A percentile compares a stretch with the other conserved stretches of the same genome.
Conservation (phyloP, 2,113 vertebrate species). For the Grammomys surdaster region DNA sequence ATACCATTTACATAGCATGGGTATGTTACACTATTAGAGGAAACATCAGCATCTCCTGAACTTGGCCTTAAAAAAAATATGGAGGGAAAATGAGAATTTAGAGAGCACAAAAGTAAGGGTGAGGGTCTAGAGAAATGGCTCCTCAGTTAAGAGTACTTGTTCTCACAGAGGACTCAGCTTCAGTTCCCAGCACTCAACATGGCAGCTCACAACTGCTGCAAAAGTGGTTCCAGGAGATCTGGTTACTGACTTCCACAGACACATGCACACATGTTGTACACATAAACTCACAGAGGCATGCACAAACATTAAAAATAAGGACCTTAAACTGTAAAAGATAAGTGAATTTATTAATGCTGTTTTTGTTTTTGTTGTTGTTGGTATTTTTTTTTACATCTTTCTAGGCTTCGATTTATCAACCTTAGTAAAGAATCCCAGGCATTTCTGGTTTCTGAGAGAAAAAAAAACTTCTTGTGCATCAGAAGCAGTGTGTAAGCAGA, state of each 20-base stretch:
- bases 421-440: conserved; percentile 8
- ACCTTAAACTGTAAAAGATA: background rate
- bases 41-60: no score
- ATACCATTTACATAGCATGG: accelerated
- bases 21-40: background rate
- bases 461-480: background rate
- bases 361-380: no score
- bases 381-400: background rate
- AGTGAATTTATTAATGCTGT: background rate
- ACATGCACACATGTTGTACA: background rate
- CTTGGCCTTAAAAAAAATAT: background rate
- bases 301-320: no score
- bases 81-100: background rate
- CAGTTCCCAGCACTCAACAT: background rate
- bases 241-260: background rate
- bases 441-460: background rate
- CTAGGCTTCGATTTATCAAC: background rate
- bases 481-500: background rate
- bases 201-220: background rate
- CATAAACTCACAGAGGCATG: background rate
- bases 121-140: background rate
- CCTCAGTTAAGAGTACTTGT: background rate
- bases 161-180: background rate
- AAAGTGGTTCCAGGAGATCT: no score
- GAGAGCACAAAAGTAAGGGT: background rate